A percentile compares a stretch with the other conserved stretches of the same genome.
Conservation (phyloP, 2,888 invertebrate species). For the Lordiphosa fenestrarum region DNA sequence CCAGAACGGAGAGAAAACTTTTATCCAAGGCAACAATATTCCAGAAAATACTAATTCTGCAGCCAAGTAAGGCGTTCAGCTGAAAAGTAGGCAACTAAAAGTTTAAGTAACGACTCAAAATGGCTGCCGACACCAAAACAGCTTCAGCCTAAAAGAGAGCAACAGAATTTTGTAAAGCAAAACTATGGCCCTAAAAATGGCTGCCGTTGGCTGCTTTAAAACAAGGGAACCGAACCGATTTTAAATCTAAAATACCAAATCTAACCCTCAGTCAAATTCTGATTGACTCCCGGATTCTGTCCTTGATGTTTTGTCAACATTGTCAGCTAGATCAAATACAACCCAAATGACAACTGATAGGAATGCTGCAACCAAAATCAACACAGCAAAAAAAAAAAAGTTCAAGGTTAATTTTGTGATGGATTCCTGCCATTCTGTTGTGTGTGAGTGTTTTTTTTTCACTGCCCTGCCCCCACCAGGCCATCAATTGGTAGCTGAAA, state of each 20-base stretch:
- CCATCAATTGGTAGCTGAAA: slow-evolving; percentile 14
- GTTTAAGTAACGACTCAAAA: neutral
- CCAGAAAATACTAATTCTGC: no score
- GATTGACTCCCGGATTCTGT: neutral
- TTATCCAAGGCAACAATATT: no score
- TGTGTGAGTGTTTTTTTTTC: neutral
- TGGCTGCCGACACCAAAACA: no score
- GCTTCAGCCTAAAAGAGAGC: neutral
- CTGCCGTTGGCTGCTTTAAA: no score
- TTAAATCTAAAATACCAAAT: no score
- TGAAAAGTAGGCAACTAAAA: slow-evolving; percentile 10
- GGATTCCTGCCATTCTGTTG: slow-evolving; percentile 3
- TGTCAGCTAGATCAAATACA: slow-evolving; percentile 1
- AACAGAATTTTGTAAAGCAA: slow-evolving; percentile 1
- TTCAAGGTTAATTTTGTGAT: slow-evolving; percentile 12
- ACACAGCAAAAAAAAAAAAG: slow-evolving; percentile 2
- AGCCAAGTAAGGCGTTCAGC: neutral
- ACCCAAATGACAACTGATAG: neutral
- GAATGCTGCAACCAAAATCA: slow-evolving; percentile 8
- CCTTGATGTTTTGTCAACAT: no score
- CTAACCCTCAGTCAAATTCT: neutral
- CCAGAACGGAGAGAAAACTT: no score
- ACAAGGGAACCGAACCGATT: no score
- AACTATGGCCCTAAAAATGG: neutral
- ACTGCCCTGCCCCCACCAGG: neutral